phyloP scores from a whole-genome alignment of 1,140 invertebrate genomes.

The Drosophila subobscura region DNA sequence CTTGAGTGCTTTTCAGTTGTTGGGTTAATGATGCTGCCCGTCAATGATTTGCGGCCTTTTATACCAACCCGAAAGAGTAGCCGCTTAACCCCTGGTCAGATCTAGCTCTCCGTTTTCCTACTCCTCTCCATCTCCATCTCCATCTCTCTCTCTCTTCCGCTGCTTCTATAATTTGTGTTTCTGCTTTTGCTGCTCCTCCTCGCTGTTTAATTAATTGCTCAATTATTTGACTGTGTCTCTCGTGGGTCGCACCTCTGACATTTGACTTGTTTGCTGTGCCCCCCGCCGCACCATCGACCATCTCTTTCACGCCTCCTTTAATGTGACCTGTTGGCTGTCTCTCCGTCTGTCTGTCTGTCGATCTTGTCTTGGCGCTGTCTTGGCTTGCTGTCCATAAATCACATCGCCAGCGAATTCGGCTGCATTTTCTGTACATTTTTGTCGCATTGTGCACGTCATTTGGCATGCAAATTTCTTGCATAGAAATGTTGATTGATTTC shows the following conservation, averaged over 20 bases:
- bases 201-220: conserved; percentile 77
- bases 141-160: conserved; percentile 23
- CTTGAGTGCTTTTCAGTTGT: conserved; percentile 66
- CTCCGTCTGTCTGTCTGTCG: conserved; percentile 24
- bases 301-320: conserved; percentile 60
- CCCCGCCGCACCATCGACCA: conserved; percentile 2
- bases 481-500: conserved; percentile 47
- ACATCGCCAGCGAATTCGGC: conserved; percentile 51
- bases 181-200: conserved; percentile 25
- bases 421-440: conserved; percentile 45
- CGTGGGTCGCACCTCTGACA: conserved; percentile 66
- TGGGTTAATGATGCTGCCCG: conserved; percentile 69
- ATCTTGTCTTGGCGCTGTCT: conserved; percentile 15
- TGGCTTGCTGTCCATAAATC: conserved; percentile 60
- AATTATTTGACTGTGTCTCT: conserved; percentile 65
- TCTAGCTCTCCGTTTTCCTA: conserved; percentile 24
- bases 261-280: conserved; percentile 58
- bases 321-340: conserved; percentile 58
- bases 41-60: conserved; percentile 60
- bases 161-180: conserved; percentile 56
- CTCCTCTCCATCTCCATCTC: no score
- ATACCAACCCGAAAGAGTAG: conserved; percentile 50
- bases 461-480: conserved; percentile 37
- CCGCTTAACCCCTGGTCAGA: no score
- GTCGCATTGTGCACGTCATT: conserved; percentile 24